These are phyloP conservation scores for Apotomis betuletana DNA, from an alignment of 2,888 invertebrate genomes.

Conservation along the genomic window DNA sequence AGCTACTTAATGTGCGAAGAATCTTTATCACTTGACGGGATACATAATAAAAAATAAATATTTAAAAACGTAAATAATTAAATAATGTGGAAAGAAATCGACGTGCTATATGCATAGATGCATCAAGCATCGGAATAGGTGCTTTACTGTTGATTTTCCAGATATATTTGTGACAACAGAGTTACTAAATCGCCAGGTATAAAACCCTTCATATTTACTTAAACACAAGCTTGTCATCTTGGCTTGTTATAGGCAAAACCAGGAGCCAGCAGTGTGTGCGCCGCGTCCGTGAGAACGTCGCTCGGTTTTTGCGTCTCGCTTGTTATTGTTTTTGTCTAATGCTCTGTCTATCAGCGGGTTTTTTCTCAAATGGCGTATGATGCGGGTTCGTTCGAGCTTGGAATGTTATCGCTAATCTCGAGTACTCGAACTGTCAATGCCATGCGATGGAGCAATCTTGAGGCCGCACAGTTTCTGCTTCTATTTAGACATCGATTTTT, in stretches of 20 bases:
- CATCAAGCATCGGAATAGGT: no score
- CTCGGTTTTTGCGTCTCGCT: conserved; percentile 22
- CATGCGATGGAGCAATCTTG: conserved; percentile 35
- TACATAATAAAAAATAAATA: no score
- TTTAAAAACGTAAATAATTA: no score
- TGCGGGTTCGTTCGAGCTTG: conserved; percentile 11
- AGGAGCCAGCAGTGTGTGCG: not conserved
- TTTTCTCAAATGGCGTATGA: conserved; percentile 7
- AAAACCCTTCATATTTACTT: not conserved
- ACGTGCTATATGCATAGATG: no score
- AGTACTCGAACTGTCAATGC: conserved; percentile 33
- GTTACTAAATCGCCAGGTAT: not conserved
- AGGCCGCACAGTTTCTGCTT: conserved; percentile 5
- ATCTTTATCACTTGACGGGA: no score
- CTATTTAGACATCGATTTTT: not conserved
- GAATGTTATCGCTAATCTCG: conserved; percentile 38
- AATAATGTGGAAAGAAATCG: not conserved
- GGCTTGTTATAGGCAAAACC: conserved; percentile 17
- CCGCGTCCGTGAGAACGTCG: conserved; percentile 22
- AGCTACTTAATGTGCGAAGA: no score
- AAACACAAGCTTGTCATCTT: not conserved
- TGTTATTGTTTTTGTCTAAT: conserved; percentile 38
- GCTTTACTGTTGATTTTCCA: no score
- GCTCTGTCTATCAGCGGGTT: conserved; percentile 17
- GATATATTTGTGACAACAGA: not conserved